Conservation (phyloP, 2,797 vertebrate genomes). For the Pangasius mekongensis region DNA sequence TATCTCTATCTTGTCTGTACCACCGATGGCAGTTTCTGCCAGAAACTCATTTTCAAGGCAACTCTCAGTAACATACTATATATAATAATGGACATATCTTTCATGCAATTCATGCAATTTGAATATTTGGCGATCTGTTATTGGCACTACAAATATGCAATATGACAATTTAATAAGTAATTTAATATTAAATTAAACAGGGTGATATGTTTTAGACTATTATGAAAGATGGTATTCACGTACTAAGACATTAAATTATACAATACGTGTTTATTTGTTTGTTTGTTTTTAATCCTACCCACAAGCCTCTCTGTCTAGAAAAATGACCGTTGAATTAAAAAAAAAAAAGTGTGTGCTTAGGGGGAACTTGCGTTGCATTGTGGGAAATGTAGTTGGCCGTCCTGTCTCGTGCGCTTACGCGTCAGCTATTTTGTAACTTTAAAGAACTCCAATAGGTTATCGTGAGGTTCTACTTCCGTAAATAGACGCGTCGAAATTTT, state of each 20-base stretch:
- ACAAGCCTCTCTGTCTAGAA: not conserved
- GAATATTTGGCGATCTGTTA: not conserved
- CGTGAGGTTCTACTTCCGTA: constrained; percentile 47
- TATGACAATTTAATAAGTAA: not conserved
- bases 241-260: not conserved
- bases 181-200: not conserved
- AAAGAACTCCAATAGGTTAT: constrained; percentile 44
- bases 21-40: not conserved
- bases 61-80: not conserved
- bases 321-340: constrained; percentile 10
- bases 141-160: not conserved
- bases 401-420: not conserved
- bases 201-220: not conserved
- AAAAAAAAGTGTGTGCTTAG: fast-evolving
- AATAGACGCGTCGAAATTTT: constrained; percentile 36
- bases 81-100: too few species aligned
- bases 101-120: too few species aligned
- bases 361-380: not conserved
- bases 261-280: not conserved
- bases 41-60: not conserved
- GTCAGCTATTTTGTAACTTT: not conserved
- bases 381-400: constrained; percentile 51
- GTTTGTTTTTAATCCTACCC: not conserved
- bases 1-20: not conserved
- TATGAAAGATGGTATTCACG: not conserved